Evolutionary conservation across 2,888 invertebrate genomes (phyloP).

Genomic region (Philaethria dido): DNA sequence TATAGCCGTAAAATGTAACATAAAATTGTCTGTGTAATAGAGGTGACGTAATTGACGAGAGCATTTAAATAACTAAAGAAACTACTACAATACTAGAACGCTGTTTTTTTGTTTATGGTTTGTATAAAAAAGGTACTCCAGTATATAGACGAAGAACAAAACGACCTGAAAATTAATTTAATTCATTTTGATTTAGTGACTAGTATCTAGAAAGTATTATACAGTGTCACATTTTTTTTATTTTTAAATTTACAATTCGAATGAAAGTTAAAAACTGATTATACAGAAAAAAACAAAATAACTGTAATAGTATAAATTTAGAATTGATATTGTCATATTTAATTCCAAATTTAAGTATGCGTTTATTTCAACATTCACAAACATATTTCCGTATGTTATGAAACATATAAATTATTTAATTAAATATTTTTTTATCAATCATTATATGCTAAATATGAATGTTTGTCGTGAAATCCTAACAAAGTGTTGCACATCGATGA

Average conservation of each 20-base stretch:
- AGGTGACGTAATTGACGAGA: constrained; percentile 21
- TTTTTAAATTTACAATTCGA: too few relatives aligned
- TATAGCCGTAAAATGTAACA: constrained; percentile 34
- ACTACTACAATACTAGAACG: not conserved
- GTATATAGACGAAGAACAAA: not conserved
- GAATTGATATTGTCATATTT: not conserved
- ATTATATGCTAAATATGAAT: constrained; percentile 9
- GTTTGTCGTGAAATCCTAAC: constrained; percentile 11
- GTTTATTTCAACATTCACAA: not conserved
- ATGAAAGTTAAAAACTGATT: not conserved
- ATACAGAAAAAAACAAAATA: not conserved
- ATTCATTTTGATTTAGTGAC: not conserved
- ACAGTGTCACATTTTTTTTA: too few relatives aligned
- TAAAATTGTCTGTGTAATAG: constrained; percentile 32
- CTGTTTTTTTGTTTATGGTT: not conserved
- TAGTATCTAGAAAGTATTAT: not conserved
- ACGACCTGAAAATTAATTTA: not conserved
- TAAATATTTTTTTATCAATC: not conserved
- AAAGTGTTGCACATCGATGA: constrained; percentile 26
- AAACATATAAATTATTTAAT: not conserved
- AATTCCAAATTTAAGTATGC: not conserved
- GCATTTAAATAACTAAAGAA: constrained; percentile 18
- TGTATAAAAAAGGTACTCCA: not conserved
- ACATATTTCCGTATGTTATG: constrained; percentile 1
- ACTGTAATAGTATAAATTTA: not conserved